Evolutionary conservation across 2,113 vertebrate genomes (phyloP).

Genomic region (Esox niger): DNA sequence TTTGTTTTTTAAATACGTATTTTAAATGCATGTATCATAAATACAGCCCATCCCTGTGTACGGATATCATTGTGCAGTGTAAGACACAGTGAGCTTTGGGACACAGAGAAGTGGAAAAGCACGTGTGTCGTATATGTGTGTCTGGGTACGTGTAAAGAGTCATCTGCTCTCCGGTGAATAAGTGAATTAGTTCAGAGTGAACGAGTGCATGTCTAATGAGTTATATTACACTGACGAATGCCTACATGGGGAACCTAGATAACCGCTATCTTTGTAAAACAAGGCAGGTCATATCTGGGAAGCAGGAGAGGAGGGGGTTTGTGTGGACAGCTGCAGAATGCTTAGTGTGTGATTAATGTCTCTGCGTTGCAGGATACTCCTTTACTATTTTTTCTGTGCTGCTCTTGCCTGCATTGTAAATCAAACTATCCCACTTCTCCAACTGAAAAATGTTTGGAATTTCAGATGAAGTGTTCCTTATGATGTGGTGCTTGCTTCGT

Average conservation of each 20-base stretch:
- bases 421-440: not conserved
- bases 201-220: not conserved
- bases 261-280: not conserved
- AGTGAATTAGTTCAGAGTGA: too few relatives aligned
- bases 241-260: not conserved
- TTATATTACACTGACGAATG: not conserved
- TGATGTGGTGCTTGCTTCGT: not conserved
- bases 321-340: conserved; percentile 6
- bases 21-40: too few relatives aligned
- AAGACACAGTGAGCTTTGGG: too few relatives aligned
- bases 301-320: not conserved
- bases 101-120: too few relatives aligned
- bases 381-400: not conserved
- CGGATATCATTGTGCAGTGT: too few relatives aligned
- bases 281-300: not conserved
- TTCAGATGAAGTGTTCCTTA: conserved; percentile 6
- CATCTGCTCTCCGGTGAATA: not conserved
- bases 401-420: not conserved
- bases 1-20: too few relatives aligned
- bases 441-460: not conserved
- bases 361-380: not conserved
- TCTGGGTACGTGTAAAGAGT: not conserved
- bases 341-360: conserved; percentile 10
- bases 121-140: not conserved
- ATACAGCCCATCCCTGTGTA: too few relatives aligned